Base-by-base conservation (phyloP, 1,140 invertebrate genomes). In the Idris sp. region DNA sequence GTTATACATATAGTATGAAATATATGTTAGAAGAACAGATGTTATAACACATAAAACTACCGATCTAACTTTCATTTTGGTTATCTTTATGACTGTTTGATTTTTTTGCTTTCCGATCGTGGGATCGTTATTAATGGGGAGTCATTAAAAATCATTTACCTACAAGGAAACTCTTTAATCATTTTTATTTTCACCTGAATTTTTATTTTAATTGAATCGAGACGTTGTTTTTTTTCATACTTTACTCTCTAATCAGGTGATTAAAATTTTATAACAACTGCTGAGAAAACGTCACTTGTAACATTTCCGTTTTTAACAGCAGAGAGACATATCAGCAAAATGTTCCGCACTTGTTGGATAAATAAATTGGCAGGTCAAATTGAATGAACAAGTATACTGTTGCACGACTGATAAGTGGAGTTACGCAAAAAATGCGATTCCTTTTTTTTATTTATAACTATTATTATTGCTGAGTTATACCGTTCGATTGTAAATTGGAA, bases 21-120 rank as follows among this genome's bases (percentile, higher is more conserved):
- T 68, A 68, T n/a, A n/a, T n/a, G n/a, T n/a, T 68, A 36, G 43
- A 58, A 58, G 53, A 53, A 44, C 44, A 49, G 36, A 49, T 68
- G 15, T 46, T 56, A 38, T 38, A 38, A 30, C 41, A 11, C 49
- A 48, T 48, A 54, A 65, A 59, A 30, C 18, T 31, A 8, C 31
- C 33, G 18, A 14, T 10, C 9, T 33, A 22, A 58, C 64, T 68
- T 68, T 68, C 53, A 68, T 58, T 51, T 48, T 7, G 30, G 36
- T 28, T 64, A 65, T 68, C 51, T 51, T 68, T 67, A 67, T 67
- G 40, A 31, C n/a, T n/a, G 51, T 14, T 11, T 43, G 25, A 48
- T 54, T 67, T n/a, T n/a, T 67, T 64, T 64, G 59, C 59, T 53
- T 53, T 64, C 59, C 59, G 53, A 64, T 53, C 48, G 40, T 44